Evolutionary conservation across 2,113 vertebrate genomes (phyloP), one percentile per base, ranked within the genome.

Genomic region (Sisor rabdophorus): DNA sequence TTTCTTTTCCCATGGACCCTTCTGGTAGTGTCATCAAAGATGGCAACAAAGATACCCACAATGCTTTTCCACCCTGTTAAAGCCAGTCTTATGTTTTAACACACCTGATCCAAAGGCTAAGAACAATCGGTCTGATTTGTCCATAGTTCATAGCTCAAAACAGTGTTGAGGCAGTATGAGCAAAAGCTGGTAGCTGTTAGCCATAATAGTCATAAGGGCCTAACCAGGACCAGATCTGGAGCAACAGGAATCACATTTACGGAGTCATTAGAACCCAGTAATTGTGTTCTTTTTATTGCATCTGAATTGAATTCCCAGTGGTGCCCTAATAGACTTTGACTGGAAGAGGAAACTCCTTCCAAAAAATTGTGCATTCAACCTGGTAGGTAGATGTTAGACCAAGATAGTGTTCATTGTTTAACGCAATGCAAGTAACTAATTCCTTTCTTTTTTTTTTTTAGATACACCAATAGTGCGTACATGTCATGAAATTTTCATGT

Each of bases 41-140:
- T 16, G 32, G 52, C 32, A 13, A 61, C 26, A 61, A 61, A 10
- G 13, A 50, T 30, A 50, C 32, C 13, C 56, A 36, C 28, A 15
- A 26, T 13, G 24, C 12, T 69, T 54, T 36, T n/a, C 11, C 20
- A 26, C 1, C 44, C n/a, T 69, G 70, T 54, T 40, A 47, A 50
- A 78, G 73, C 56, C 32, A 48, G 69, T 74, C 1, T 44, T 10
- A 9, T 44, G 40, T 32, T 36, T 7, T 71, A 81, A 78, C 70
- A 32, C n/a, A 4, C 16, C 15, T 50, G n/a, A 52, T 40, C n/a
- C 64, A 54, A 36, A 20, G 64, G 73, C 52, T 71, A 54, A 36
- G 32, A 11, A 26, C 28, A 10, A 50, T 9, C 19, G 44, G 15
- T 24, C 10, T 9, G 26, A 26, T 53, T 40, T 30, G 52, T 59